Conservation (phyloP, 2,888 invertebrate species). For the Periphyllus acericola region DNA sequence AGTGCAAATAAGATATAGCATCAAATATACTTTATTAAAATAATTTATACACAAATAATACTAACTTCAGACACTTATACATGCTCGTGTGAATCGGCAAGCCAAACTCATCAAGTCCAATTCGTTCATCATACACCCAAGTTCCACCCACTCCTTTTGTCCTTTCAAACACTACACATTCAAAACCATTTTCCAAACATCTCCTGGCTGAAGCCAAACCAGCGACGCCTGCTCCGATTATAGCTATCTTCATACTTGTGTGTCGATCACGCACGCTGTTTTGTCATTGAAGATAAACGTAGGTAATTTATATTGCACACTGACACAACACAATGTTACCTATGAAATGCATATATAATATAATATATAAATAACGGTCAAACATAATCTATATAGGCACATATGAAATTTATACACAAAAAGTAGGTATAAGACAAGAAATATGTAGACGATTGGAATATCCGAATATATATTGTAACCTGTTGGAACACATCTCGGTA, state of each 20-base stretch:
- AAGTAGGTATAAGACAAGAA: too few relatives aligned
- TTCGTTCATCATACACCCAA: constrained; percentile 86
- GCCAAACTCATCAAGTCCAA: constrained; percentile 79
- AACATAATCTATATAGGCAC: too few relatives aligned
- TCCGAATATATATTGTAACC: too few relatives aligned
- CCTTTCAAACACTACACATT: constrained; percentile 80
- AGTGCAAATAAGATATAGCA: not conserved
- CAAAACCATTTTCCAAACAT: constrained; percentile 51
- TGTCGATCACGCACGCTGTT: not conserved
- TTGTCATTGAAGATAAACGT: too few relatives aligned
- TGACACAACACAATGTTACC: too few relatives aligned
- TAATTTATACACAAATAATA: not conserved
- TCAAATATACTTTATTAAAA: not conserved
- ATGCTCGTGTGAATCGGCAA: constrained; percentile 89
- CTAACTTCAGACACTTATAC: constrained; percentile 86
- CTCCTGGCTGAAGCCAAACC: constrained; percentile 60
- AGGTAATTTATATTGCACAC: too few relatives aligned
- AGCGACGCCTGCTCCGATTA: constrained; percentile 62
- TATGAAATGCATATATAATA: too few relatives aligned
- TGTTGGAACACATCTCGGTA: too few relatives aligned
- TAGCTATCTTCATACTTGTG: constrained; percentile 57
- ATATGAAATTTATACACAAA: too few relatives aligned
- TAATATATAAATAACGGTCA: too few relatives aligned
- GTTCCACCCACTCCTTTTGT: constrained; percentile 83
- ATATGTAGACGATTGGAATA: too few relatives aligned